These are phyloP conservation scores for Eonycteris spelaea DNA, from an alignment of 2,113 vertebrate species.

Conservation along the genomic window DNA sequence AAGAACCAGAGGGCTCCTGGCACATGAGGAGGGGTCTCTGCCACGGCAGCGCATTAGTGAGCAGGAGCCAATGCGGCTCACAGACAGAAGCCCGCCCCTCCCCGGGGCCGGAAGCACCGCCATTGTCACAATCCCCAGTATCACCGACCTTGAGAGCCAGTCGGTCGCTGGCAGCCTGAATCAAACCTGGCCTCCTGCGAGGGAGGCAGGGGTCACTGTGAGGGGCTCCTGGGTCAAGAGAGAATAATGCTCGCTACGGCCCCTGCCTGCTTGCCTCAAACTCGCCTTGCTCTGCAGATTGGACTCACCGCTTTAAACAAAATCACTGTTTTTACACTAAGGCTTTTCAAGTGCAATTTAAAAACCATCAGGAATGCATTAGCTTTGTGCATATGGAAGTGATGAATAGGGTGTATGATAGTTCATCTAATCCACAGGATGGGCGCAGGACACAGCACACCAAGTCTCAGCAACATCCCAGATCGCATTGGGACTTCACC, in stretches of 20 bases:
- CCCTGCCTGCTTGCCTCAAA: background rate
- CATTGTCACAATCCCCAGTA: no score
- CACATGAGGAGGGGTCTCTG: background rate
- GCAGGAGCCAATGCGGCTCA: background rate
- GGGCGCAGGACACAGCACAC: no score
- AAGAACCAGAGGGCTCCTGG: background rate
- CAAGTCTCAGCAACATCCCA: background rate
- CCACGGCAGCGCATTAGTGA: background rate
- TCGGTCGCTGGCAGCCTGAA: fast-evolving
- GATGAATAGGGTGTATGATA: background rate
- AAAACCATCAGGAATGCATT: background rate
- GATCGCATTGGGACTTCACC: background rate
- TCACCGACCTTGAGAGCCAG: fast-evolving
- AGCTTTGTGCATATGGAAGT: background rate
- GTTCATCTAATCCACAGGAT: background rate
- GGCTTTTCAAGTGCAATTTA: background rate
- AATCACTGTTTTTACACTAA: background rate
- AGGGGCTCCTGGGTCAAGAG: background rate
- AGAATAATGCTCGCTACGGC: background rate
- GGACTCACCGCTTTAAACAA: background rate
- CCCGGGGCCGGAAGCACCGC: fast-evolving
- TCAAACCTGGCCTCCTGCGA: background rate
- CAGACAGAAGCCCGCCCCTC: no score
- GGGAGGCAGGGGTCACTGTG: fast-evolving
- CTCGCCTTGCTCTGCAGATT: background rate